Evolutionary conservation across 2,113 vertebrate genomes (phyloP), one percentile per base, ranked within the genome.

Genomic region (Acrocephalus arundinaceus): DNA sequence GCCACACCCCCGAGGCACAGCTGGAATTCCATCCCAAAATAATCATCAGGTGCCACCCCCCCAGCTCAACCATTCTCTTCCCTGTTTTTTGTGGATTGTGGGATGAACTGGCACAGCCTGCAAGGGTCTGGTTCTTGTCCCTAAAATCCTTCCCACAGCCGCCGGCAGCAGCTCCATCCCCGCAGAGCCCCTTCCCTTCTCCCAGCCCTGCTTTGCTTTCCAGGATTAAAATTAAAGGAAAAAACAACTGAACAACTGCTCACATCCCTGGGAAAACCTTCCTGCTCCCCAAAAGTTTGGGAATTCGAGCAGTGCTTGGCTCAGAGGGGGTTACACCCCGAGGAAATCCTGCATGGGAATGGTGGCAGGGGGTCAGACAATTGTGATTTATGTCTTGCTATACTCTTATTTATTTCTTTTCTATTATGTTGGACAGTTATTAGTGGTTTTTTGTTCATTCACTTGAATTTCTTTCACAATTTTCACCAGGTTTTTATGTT

Each of bases 11-110:
- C 2, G 43, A 4, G 52, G 23, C 88, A 1, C 61, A 7, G 51
- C 63, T 24, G 54, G 31, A 58, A 13, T 10, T 30, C 66, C 75
- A 49, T 1, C 84, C 75, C 90, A 2, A 77, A 84, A 81, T 5
- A 21, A 52, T 1, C 7, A 52, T 1, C 7, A 0, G 1, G 7
- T 6, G 33, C 9, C 25, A 1, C 27, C 3, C 0, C 23, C 3
- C 39, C 68, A 0, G 46, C 46, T n/a, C 78, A 10, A 37, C 3
- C 23, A 5, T 10, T 62, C 22, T 2, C 7, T 6, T 9, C 1
- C n/a, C n/a, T 2, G 5, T 16, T 55, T 21, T 2, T 6, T 2
- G 31, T 7, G 11, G 35, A 28, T 16, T 35, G 2, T 4, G 10
- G 28, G 28, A 33, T 0, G 11, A 52, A 3, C 43, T 45, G 43